Conservation (phyloP, 1,140 invertebrate species). For the Lordiphosa clarofinis region DNA sequence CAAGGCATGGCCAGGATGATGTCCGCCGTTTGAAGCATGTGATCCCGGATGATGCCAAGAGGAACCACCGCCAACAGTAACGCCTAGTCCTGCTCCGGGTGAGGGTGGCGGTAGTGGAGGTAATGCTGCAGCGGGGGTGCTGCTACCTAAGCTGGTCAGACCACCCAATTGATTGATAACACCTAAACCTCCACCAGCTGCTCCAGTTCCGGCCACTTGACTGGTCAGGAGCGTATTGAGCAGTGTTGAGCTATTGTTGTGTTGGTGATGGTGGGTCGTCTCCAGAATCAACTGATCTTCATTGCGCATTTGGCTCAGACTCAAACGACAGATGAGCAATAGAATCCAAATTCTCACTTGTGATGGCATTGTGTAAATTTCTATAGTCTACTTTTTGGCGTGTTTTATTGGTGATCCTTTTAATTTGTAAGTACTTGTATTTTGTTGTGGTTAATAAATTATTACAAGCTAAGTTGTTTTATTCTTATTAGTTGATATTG, state of each 20-base stretch:
- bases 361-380: slow-evolving; percentile 36
- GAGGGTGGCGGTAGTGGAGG: slow-evolving; percentile 13
- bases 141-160: slow-evolving; percentile 29
- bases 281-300: slow-evolving; percentile 54
- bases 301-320: slow-evolving; percentile 45
- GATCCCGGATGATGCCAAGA: slow-evolving; percentile 23
- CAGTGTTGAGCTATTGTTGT: slow-evolving; percentile 45
- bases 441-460: slow-evolving; percentile 61
- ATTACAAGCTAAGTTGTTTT: slow-evolving; percentile 46
- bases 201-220: slow-evolving; percentile 21
- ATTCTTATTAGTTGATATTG: slow-evolving; percentile 24
- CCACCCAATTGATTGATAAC: slow-evolving; percentile 48
- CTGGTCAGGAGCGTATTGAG: slow-evolving; percentile 40
- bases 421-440: slow-evolving; percentile 32
- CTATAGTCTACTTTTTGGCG: slow-evolving; percentile 70
- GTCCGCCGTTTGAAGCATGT: slow-evolving; percentile 22
- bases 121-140: slow-evolving; percentile 29
- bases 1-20: slow-evolving; percentile 62
- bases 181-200: slow-evolving; percentile 21
- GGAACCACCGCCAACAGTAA: slow-evolving; percentile 6
- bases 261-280: slow-evolving; percentile 34
- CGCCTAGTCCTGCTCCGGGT: slow-evolving; percentile 1
- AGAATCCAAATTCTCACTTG: slow-evolving; percentile 25
- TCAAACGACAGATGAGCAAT: slow-evolving; percentile 46
- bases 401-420: slow-evolving; percentile 15